Evolutionary conservation across 2,113 vertebrate species (phyloP).

Genomic region (Oncorhynchus masou): DNA sequence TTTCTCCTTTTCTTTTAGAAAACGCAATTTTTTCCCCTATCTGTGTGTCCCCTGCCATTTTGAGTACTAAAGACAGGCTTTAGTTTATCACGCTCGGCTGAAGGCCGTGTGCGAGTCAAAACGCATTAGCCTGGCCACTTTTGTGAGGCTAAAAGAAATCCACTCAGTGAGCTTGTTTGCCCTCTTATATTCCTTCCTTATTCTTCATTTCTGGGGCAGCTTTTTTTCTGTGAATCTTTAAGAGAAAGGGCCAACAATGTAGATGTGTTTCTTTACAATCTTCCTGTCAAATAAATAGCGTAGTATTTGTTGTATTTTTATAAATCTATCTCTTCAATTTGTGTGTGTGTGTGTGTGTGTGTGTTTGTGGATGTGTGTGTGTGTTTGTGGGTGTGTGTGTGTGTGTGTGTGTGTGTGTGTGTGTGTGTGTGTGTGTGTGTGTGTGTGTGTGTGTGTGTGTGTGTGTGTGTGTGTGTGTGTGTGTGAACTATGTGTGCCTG

Average conservation of each 20-base stretch:
- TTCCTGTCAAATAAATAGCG: no score
- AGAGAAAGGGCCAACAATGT: no score
- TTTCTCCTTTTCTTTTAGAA: neutral
- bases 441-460: slow-evolving; percentile 5
- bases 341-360: slow-evolving; percentile 10
- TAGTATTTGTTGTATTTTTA: no score
- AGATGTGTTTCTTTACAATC: no score
- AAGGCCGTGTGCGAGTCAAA: neutral
- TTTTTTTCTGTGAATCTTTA: no score
- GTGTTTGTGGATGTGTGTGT: neutral
- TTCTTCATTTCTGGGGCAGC: no score
- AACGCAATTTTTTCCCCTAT: neutral
- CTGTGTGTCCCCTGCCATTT: neutral
- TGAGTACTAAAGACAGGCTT: neutral
- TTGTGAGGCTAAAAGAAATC: no score
- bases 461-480: slow-evolving; percentile 9
- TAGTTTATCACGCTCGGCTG: neutral
- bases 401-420: neutral
- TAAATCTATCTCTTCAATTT: neutral
- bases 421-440: neutral
- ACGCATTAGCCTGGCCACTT: no score
- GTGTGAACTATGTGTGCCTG: neutral
- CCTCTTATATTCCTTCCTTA: no score
- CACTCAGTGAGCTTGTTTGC: no score
- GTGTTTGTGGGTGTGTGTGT: neutral